These are phyloP conservation scores for Acanthopagrus latus DNA, from an alignment of 2,797 vertebrate species.

Conservation along the genomic window DNA sequence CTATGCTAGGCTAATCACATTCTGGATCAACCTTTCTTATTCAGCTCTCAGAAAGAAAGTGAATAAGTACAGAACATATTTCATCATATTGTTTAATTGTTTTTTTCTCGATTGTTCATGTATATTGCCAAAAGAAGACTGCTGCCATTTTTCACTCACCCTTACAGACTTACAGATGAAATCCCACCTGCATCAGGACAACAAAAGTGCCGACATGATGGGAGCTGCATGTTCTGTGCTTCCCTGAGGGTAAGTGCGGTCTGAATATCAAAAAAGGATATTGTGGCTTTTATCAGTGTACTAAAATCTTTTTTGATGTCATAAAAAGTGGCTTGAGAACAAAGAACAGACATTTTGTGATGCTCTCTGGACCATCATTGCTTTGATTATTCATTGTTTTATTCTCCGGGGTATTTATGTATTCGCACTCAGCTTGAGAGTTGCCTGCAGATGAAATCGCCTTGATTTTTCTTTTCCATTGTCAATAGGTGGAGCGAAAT, in stretches of 20 bases:
- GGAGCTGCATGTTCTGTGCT: background rate
- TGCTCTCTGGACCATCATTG: background rate
- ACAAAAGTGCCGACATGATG: background rate
- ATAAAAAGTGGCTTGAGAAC: background rate
- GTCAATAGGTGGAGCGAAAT: background rate
- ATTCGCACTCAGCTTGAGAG: background rate
- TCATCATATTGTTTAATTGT: too few species aligned
- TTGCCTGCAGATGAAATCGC: background rate
- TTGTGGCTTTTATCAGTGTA: background rate
- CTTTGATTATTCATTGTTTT: slow-evolving; percentile 17
- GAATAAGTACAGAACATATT: too few species aligned
- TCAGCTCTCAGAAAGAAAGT: too few species aligned
- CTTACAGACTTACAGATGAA: slow-evolving; percentile 1
- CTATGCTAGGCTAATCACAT: too few species aligned
- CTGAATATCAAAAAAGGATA: background rate
- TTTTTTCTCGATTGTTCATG: too few species aligned
- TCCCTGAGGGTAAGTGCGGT: background rate
- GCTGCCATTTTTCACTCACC: background rate
- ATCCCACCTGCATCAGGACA: background rate
- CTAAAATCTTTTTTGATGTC: background rate
- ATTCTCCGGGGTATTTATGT: slow-evolving; percentile 6
- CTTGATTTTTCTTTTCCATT: slow-evolving; percentile 6
- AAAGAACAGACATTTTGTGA: background rate
- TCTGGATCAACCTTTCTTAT: too few species aligned
- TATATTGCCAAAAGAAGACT: background rate